Percentiles rank a stretch among this genome's conserved stretches.
Evolutionary conservation across 53 echinoderm and acorn worm genomes (phyloP).

Genomic region (Echinometra lucunter): DNA sequence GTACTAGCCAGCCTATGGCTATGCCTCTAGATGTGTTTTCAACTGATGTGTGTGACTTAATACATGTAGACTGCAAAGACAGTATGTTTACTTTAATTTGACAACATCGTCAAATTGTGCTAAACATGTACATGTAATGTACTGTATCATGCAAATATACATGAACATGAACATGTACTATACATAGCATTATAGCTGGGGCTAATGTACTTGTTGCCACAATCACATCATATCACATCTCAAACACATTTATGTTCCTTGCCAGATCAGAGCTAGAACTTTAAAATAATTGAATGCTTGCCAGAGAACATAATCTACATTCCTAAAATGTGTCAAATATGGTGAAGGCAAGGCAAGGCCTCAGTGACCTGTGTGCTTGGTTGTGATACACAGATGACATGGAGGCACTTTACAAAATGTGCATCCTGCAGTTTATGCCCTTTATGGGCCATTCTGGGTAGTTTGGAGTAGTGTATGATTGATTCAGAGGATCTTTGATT

Average conservation of each 20-base stretch:
- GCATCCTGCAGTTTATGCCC: slow-evolving; percentile 4
- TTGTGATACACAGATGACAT: slow-evolving; percentile 2
- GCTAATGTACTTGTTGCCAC: background rate
- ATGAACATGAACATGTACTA: too few species aligned
- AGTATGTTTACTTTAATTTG: too few species aligned
- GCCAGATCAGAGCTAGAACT: background rate
- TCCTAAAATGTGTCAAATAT: slow-evolving; percentile 39
- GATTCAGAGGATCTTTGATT: too few species aligned
- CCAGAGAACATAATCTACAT: slow-evolving; percentile 37
- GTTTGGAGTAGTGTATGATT: background rate
- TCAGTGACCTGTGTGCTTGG: slow-evolving; percentile 5
- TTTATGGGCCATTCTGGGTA: background rate
- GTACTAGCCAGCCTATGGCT: too few species aligned
- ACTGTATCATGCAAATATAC: too few species aligned
- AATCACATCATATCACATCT: background rate
- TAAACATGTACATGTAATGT: too few species aligned
- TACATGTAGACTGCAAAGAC: too few species aligned
- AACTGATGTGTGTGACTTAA: too few species aligned
- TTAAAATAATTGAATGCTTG: background rate
- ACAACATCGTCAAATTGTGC: too few species aligned
- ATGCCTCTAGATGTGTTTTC: too few species aligned
- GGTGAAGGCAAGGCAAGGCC: slow-evolving; percentile 30
- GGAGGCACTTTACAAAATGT: slow-evolving; percentile 31
- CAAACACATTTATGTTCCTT: background rate
- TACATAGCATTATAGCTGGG: too few species aligned